Evolutionary conservation across 2,113 vertebrate genomes (phyloP).

Genomic region (Galbula dea): DNA sequence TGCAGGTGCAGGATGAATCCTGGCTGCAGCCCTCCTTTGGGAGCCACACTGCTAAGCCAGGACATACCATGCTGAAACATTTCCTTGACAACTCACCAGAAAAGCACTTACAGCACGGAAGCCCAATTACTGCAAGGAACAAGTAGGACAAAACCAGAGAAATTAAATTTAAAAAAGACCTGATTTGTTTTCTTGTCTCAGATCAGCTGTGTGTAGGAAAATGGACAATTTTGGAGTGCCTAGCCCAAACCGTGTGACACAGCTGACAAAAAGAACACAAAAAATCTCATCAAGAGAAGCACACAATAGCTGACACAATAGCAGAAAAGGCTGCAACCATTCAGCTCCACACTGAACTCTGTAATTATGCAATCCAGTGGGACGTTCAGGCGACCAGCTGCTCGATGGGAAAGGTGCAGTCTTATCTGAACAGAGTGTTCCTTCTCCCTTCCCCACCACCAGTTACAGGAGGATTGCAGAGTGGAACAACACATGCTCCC

Average conservation of each 20-base stretch:
- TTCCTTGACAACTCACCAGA: slow-evolving; percentile 28
- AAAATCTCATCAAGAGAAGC: not conserved
- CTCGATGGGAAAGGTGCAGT: slow-evolving; percentile 11
- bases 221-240: not conserved
- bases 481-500: not conserved
- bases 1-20: not conserved
- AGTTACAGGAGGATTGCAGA: not conserved
- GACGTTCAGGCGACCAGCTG: slow-evolving; percentile 1
- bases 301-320: not conserved
- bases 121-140: not conserved
- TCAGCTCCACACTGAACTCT: not conserved
- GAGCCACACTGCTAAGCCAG: not conserved
- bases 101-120: not conserved
- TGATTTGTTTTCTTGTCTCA: slow-evolving; percentile 34
- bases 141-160: slow-evolving; percentile 27
- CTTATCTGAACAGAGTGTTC: slow-evolving; percentile 31
- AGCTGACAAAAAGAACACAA: not conserved
- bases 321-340: not conserved
- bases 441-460: not conserved
- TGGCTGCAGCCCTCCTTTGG: not conserved
- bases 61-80: not conserved
- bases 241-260: not conserved
- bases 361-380: slow-evolving; percentile 12
- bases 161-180: slow-evolving; percentile 37
- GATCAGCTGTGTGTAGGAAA: slow-evolving; percentile 3